These are phyloP conservation scores for Rhinichthys osculus DNA, from an alignment of 2,797 vertebrate genomes.

Conservation along the genomic window DNA sequence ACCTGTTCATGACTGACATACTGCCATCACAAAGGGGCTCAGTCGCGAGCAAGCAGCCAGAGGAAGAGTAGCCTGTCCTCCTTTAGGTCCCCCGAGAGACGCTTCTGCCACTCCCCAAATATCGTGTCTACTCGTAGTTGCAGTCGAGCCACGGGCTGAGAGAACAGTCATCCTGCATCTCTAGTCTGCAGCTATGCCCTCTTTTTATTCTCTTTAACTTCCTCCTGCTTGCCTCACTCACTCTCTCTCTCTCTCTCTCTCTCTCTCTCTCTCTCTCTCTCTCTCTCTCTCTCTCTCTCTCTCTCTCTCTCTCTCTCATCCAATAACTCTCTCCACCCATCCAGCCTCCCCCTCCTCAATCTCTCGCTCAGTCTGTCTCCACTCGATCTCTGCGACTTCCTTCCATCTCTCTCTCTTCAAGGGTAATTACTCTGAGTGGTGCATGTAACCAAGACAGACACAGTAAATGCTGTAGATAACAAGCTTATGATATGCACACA, in stretches of 20 bases:
- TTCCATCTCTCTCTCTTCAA: conserved; percentile 52
- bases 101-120: conserved; percentile 52
- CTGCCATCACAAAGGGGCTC: conserved; percentile 50
- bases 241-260: conserved; percentile 30
- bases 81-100: conserved; percentile 52
- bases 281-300: conserved; percentile 36
- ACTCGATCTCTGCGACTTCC: conserved; percentile 24
- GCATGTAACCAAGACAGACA: conserved; percentile 59
- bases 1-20: conserved; percentile 64
- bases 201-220: conserved; percentile 58
- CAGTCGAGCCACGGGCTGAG: conserved; percentile 41
- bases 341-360: conserved; percentile 17
- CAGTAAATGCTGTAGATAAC: conserved; percentile 54
- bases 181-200: conserved; percentile 55
- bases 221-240: conserved; percentile 26
- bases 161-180: conserved; percentile 52
- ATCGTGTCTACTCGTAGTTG: conserved; percentile 45
- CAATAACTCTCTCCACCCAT: conserved; percentile 40
- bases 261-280: conserved; percentile 36
- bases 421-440: conserved; percentile 61
- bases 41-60: conserved; percentile 47
- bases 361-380: conserved; percentile 35
- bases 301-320: conserved; percentile 36
- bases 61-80: conserved; percentile 54
- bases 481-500: conserved; percentile 47